These are phyloP conservation scores for Aeoliscus strigatus DNA, from an alignment of 2,797 vertebrate species.

Conservation along the genomic window DNA sequence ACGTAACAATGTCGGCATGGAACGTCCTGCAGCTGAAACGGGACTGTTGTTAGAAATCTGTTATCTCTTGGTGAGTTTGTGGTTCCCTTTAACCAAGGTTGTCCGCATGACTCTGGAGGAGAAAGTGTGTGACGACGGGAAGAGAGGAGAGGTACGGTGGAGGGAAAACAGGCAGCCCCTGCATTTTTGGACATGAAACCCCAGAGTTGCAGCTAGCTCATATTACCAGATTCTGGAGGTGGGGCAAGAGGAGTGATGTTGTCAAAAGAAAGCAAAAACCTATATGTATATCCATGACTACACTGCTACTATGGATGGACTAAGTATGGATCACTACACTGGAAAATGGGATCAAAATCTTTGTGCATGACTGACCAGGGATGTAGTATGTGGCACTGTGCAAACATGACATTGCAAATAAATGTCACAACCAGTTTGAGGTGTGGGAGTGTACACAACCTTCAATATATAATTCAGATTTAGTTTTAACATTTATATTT, in stretches of 20 bases:
- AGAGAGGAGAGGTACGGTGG: slow-evolving; percentile 54
- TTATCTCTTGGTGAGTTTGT: slow-evolving; percentile 24
- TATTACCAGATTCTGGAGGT: slow-evolving; percentile 76
- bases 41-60: slow-evolving; percentile 12
- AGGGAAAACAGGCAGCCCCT: slow-evolving; percentile 79
- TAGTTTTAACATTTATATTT: no score
- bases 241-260: slow-evolving; percentile 55
- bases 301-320: no score
- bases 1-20: slow-evolving; percentile 8
- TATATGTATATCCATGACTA: no score
- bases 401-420: slow-evolving; percentile 2
- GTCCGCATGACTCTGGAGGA: slow-evolving; percentile 33
- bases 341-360: background rate
- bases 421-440: background rate
- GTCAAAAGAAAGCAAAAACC: slow-evolving; percentile 49
- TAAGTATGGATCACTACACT: slow-evolving; percentile 15
- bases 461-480: no score
- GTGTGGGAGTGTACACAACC: no score
- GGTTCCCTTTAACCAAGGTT: slow-evolving; percentile 35
- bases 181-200: slow-evolving; percentile 69
- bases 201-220: slow-evolving; percentile 70
- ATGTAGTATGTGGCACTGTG: background rate
- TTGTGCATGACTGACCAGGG: background rate
- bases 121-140: slow-evolving; percentile 49
- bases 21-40: background rate